Conservation (phyloP, 2,113 vertebrate species). For the Mesoclemmys tuberculata region DNA sequence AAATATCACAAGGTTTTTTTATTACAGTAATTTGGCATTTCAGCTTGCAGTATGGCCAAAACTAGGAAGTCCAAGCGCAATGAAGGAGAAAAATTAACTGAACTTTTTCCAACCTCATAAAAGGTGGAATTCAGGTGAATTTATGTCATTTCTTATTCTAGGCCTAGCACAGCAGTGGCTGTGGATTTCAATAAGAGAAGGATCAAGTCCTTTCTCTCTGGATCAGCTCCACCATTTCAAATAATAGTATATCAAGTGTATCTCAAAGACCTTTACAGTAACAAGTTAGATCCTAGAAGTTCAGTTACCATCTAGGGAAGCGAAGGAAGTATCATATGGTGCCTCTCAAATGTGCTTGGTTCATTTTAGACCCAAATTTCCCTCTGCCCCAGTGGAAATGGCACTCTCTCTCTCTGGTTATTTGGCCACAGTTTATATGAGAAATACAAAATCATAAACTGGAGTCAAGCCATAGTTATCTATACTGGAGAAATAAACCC, state of each 20-base stretch:
- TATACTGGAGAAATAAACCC: not conserved
- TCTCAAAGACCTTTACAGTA: not conserved
- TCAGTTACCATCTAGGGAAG: not conserved
- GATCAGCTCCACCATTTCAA: not conserved
- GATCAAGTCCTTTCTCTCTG: not conserved
- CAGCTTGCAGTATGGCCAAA: not conserved
- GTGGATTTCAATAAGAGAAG: not conserved
- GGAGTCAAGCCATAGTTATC: not conserved
- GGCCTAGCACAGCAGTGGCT: not conserved
- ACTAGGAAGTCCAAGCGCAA: not conserved
- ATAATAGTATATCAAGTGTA: not conserved
- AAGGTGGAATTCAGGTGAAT: not conserved
- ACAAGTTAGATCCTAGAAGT: not conserved
- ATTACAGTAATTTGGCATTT: conserved; percentile 14
- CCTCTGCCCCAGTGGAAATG: not conserved
- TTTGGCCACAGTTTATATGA: not conserved
- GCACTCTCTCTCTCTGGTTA: not conserved
- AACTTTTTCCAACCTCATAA: not conserved
- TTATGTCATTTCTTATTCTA: not conserved
- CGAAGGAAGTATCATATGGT: not conserved
- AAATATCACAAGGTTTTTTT: conserved; percentile 41
- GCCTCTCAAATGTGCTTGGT: not conserved
- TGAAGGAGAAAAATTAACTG: not conserved
- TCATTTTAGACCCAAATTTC: rapidly evolving
- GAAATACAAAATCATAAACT: not conserved